phyloP scores from a whole-genome alignment of 2,113 vertebrate species.

The Boulengeromyrus knoepffleri region DNA sequence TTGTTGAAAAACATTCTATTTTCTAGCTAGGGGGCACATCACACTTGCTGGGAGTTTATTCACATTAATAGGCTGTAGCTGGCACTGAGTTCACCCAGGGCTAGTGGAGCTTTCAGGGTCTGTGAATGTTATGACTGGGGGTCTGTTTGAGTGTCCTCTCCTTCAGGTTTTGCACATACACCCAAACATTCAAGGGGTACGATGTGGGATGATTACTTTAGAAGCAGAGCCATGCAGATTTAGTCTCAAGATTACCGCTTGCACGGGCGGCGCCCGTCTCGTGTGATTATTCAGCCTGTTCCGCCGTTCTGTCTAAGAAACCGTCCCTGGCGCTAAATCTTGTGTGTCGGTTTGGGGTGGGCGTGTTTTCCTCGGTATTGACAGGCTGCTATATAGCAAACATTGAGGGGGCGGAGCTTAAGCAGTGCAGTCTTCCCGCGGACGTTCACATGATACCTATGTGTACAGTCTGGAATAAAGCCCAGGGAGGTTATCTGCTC shows the following conservation, averaged over 20 bases:
- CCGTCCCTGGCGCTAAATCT: background rate
- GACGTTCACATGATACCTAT: background rate
- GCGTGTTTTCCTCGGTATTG: background rate
- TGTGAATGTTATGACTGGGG: constrained; percentile 13
- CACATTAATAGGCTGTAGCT: background rate
- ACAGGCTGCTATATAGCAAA: background rate
- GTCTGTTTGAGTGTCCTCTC: background rate
- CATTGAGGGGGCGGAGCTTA: background rate
- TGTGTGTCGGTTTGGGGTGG: background rate
- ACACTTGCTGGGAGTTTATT: background rate
- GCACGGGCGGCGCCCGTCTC: background rate
- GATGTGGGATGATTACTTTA: background rate
- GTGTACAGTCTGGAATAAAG: background rate
- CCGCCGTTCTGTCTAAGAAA: background rate
- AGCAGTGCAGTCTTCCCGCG: background rate
- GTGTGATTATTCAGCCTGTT: background rate
- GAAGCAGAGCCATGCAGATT: background rate
- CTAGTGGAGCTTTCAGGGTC: background rate
- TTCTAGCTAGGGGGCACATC: background rate
- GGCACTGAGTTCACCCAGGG: too few relatives aligned
- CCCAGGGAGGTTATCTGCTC: background rate
- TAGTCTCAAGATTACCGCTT: background rate
- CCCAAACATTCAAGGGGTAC: background rate
- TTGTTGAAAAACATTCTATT: background rate
- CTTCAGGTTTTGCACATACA: background rate